Evolutionary conservation across 2,888 invertebrate genomes (phyloP), one percentile per base, ranked within the genome.

Genomic region (Nomada ruficornis): DNA sequence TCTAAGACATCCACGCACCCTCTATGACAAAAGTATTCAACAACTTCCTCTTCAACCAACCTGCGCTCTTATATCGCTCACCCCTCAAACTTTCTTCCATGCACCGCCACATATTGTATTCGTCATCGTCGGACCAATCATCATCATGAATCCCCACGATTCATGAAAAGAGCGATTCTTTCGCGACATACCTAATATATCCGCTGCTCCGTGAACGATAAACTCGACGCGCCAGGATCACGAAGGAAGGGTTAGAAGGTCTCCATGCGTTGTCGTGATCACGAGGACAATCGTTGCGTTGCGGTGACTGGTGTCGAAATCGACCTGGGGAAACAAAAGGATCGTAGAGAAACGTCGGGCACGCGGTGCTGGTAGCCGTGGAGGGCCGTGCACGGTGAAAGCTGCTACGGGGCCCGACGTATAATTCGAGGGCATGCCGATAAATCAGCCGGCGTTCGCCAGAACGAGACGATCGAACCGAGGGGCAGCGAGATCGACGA

Each of bases 381-480:
- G 44, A 55, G 55, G 67, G 52, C 62, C 67, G 54, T 15, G n/a
- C 69, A 67, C 67, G 85, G 87, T 87, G 87, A 87, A 87, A 87
- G 87, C 86, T 73, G 77, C 59, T 67, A 29, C 62, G 80, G 82
- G 85, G 72, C 44, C 76, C 64, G 64, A 82, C 82, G 76, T 82
- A 86, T 89, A 86, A 89, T 88, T 88, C 89, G 88, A 88, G 86
- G 81, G 85, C 88, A 89, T 70, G 86, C 80, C 88, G 88, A 88
- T 88, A 89, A 88, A 88, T 88, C 89, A 87, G 80, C 69, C 59
- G 59, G 68, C 75, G 68, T 59, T 64, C 57, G 64, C 50, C 50
- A 11, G 75, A 72, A 57, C 50, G 69, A 80, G 60, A 54, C 36
- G 54, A n/a, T 18, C 36, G 68, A 78, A 23, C 74, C 74, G 57